Evolutionary conservation across 2,113 vertebrate genomes (phyloP).

Genomic region (Dicrurus megarhynchus): DNA sequence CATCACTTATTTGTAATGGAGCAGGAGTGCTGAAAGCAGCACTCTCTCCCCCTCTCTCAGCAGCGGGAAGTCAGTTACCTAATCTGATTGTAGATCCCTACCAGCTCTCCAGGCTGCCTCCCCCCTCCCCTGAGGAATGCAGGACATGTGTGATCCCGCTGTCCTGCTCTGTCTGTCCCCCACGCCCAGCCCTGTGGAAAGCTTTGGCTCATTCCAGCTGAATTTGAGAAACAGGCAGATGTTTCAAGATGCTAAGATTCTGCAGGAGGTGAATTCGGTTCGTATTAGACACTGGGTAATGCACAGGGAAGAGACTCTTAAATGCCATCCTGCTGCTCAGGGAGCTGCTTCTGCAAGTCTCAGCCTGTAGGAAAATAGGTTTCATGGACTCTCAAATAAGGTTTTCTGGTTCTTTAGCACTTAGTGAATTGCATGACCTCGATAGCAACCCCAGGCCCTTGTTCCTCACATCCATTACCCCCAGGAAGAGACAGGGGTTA

Average conservation of each 20-base stretch:
- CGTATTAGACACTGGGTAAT: background rate
- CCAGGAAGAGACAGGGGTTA: background rate
- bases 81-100: background rate
- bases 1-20: background rate
- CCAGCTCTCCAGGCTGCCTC: background rate
- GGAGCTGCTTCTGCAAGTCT: background rate
- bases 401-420: constrained; percentile 11
- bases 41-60: background rate
- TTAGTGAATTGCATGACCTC: background rate
- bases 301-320: background rate
- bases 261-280: background rate
- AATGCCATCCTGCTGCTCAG: background rate
- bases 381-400: background rate
- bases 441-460: background rate
- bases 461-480: background rate
- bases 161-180: background rate
- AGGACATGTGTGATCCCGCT: background rate
- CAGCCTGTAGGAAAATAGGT: background rate
- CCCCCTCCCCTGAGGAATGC: background rate
- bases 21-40: background rate
- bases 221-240: background rate
- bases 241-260: background rate
- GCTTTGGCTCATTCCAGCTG: background rate
- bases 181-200: background rate
- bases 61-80: background rate